These are phyloP conservation scores for Lepus oiostolus DNA, from an alignment of 2,797 vertebrate genomes.

Conservation along the genomic window DNA sequence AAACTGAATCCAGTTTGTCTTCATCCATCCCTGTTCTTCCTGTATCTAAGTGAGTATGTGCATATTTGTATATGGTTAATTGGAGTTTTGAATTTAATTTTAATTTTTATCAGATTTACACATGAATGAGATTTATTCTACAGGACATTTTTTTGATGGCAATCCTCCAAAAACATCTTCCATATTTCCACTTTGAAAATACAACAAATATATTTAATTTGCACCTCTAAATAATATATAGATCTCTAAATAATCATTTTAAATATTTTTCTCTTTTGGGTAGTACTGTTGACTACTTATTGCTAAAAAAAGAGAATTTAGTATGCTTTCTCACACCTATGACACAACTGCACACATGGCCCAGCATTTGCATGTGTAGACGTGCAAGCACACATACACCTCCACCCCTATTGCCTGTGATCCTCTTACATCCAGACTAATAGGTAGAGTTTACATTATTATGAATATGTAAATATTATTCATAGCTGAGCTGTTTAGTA, in stretches of 20 bases:
- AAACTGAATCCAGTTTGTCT: neutral
- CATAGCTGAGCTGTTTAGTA: neutral
- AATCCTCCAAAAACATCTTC: neutral
- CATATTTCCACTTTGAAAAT: neutral
- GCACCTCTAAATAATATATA: neutral
- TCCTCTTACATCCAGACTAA: neutral
- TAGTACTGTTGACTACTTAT: neutral
- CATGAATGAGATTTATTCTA: neutral
- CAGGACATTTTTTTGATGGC: neutral
- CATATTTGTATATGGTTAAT: neutral
- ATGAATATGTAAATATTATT: neutral
- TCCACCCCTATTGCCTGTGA: neutral
- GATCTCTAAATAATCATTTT: neutral
- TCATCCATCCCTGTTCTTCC: neutral
- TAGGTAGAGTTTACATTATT: neutral
- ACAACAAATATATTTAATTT: neutral
- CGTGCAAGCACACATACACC: fast-evolving
- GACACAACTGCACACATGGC: neutral
- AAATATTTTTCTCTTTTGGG: neutral
- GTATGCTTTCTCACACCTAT: neutral
- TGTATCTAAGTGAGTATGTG: too few relatives aligned
- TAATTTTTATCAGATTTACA: neutral
- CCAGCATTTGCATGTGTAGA: neutral
- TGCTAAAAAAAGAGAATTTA: neutral
- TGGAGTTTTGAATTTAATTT: constrained; percentile 12